Evolutionary conservation across 2,797 vertebrate species (phyloP), one percentile per base, ranked within the genome.

Genomic region (Cichlasoma orientale): DNA sequence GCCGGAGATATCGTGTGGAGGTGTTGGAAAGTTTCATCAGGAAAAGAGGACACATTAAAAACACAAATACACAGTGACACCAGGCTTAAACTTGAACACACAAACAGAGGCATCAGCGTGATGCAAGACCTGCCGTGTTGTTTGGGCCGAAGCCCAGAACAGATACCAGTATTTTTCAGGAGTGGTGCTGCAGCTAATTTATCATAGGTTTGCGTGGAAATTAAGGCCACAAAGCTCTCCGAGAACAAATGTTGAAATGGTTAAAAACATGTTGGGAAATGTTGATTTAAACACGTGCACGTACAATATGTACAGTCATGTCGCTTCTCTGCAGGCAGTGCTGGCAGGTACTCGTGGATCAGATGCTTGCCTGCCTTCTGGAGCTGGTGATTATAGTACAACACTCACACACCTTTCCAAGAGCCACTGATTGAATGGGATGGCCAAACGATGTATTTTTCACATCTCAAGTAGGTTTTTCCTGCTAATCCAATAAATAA

Each of bases 311-410:
- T 53, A 56, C 69, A 63, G 47, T 69, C 75, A 79, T 57, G 77
- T 58, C 72, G 76, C 52, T 12, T 82, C 78, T 75, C 57, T 50
- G 61, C 41, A 23, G 80, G 74, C 66, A 80, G 55, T 3, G 12
- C 52, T 89, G 87, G 87, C 83, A 80, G 68, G 11, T 31, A n/a
- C 38, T 79, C 47, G 44, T 53, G 38, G 36, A 86, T 82, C 75
- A 27, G 79, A 81, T 44, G 44, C 75, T 25, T 56, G 47, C 83
- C 63, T 71, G 55, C 82, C 86, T 84, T 87, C 85, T 91, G 86
- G 63, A 84, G 76, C 53, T 50, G 72, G 50, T 56, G 74, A 76
- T 91, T 88, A 83, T 74, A 81, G 78, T 74, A 75, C 73, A 87
- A 81, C 59, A 75, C 68, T 74, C 47, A 36, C 11, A 33, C 12